Evolutionary conservation across 2,888 invertebrate species (phyloP).

Genomic region (Nephrotoma guestfalica): DNA sequence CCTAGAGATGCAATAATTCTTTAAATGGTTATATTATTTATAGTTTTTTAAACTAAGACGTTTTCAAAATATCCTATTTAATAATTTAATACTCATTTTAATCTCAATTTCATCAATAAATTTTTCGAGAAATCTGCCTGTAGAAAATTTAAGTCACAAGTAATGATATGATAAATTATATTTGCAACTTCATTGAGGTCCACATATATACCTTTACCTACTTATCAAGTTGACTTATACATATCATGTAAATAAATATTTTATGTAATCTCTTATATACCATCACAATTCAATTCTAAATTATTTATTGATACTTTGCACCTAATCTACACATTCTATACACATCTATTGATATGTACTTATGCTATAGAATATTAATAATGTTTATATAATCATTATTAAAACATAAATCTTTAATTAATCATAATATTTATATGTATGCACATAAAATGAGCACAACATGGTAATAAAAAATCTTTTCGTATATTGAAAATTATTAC

Average conservation of each 20-base stretch:
- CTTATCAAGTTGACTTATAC: not conserved
- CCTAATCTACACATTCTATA: not conserved
- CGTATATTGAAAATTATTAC: too few relatives aligned
- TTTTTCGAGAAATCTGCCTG: not conserved
- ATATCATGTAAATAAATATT: not conserved
- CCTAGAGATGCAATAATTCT: too few relatives aligned
- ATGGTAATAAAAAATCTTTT: too few relatives aligned
- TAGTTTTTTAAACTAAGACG: not conserved
- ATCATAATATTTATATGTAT: not conserved
- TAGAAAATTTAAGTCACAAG: not conserved
- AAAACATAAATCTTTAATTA: not conserved
- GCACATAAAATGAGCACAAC: not conserved
- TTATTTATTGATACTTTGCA: not conserved
- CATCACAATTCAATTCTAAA: not conserved
- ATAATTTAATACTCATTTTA: not conserved
- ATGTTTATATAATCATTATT: not conserved
- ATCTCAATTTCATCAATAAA: not conserved
- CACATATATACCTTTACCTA: not conserved
- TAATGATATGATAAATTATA: not conserved
- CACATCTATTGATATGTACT: not conserved
- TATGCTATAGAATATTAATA: not conserved
- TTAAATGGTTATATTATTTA: not conserved
- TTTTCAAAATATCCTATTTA: not conserved
- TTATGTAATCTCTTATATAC: not conserved
- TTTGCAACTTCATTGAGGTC: not conserved